phyloP scores from a whole-genome alignment of 2,888 invertebrate species.

The Drosophila ustulata region DNA sequence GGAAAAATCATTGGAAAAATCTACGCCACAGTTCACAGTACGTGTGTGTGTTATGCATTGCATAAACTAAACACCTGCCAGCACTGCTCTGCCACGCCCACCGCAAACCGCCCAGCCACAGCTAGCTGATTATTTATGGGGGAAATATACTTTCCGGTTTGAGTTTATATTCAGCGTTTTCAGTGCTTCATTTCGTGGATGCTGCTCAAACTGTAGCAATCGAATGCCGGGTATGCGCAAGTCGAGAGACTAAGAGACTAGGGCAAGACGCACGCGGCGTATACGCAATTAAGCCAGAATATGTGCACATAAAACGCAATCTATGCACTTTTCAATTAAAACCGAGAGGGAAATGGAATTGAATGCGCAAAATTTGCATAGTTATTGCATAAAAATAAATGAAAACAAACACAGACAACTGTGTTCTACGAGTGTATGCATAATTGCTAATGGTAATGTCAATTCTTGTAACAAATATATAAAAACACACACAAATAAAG shows the following conservation, averaged over 20 bases:
- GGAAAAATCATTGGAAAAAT: slow-evolving; percentile 42
- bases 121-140: slow-evolving; percentile 51
- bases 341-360: slow-evolving; percentile 30
- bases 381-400: slow-evolving; percentile 47
- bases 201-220: not conserved
- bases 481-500: slow-evolving; percentile 18
- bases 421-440: not conserved
- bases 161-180: not conserved
- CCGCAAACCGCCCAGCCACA: not conserved
- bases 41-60: slow-evolving; percentile 11
- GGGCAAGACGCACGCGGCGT: slow-evolving; percentile 28
- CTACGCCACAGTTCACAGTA: slow-evolving; percentile 33
- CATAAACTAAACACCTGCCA: slow-evolving; percentile 20
- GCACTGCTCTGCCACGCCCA: slow-evolving; percentile 16
- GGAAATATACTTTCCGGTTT: slow-evolving; percentile 21
- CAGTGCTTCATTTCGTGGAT: not conserved
- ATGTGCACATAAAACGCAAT: slow-evolving; percentile 6
- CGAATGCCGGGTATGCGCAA: too few relatives aligned
- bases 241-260: too few relatives aligned
- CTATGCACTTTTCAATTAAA: slow-evolving; percentile 47
- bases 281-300: slow-evolving; percentile 41
- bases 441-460: slow-evolving; percentile 28
- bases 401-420: not conserved
- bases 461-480: slow-evolving; percentile 8
- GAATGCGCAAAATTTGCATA: slow-evolving; percentile 51